Percentiles rank a stretch among this genome's conserved stretches.
These are phyloP conservation scores for Orbicella faveolata DNA, from an alignment of 64 coral and sea anemone species.

Conservation along the genomic window DNA sequence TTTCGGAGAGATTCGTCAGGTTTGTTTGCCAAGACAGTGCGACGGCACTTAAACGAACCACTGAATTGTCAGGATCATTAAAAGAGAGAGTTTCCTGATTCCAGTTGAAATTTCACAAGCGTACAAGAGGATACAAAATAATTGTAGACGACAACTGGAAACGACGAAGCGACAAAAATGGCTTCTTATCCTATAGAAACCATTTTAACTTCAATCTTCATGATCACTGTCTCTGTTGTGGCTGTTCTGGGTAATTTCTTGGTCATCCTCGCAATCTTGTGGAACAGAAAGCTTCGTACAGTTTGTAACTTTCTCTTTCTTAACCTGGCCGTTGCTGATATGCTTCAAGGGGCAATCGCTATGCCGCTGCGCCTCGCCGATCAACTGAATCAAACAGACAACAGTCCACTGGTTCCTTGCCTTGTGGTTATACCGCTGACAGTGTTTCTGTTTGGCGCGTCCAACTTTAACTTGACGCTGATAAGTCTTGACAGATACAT, in stretches of 20 bases:
- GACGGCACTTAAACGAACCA: too few relatives aligned
- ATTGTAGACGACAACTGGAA: too few relatives aligned
- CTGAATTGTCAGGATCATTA: too few relatives aligned
- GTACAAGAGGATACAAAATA: too few relatives aligned
- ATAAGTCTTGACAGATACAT: conserved; percentile 88
- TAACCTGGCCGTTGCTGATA: conserved; percentile 84
- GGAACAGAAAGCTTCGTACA: conserved; percentile 77
- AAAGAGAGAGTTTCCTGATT: too few relatives aligned
- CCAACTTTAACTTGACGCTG: conserved; percentile 80
- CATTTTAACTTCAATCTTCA: conserved; percentile 57
- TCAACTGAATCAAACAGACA: conserved; percentile 74
- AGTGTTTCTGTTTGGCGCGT: conserved; percentile 84
- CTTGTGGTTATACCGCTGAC: conserved; percentile 84
- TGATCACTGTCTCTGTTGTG: conserved; percentile 55
- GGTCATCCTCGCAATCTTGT: conserved; percentile 75
- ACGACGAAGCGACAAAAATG: neutral
- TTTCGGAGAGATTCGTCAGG: too few relatives aligned
- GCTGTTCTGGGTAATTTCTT: conserved; percentile 64
- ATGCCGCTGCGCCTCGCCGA: conserved; percentile 84
- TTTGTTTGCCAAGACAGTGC: too few relatives aligned
- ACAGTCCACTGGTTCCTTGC: conserved; percentile 65
- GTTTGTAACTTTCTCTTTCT: conserved; percentile 82
- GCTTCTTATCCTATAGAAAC: conserved; percentile 28
- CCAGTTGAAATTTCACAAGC: too few relatives aligned
- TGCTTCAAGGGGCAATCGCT: conserved; percentile 82